A percentile compares a stretch with the other conserved stretches of the same genome.
Conservation (phyloP, 2,888 invertebrate species). For the Drosophila antonietae region DNA sequence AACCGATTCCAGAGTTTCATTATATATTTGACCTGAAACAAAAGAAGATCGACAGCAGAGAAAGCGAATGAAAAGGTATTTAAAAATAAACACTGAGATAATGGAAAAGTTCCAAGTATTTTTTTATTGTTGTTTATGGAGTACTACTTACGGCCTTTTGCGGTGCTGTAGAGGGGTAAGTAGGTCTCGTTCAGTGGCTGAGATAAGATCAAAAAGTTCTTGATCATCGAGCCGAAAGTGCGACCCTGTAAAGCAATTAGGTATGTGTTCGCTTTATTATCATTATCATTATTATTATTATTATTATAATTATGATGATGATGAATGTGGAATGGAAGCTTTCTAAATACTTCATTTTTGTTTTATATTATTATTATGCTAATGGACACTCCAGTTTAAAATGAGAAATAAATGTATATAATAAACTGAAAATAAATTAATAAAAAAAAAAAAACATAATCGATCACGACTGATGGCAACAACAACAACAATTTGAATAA, state of each 20-base stretch:
- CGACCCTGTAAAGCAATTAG: conserved; percentile 88
- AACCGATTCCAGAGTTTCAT: conserved; percentile 89
- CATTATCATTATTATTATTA: not conserved
- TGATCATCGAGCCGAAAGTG: conserved; percentile 90
- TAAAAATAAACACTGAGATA: not conserved
- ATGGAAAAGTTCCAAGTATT: not conserved
- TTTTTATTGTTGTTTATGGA: not conserved
- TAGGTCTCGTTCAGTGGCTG: conserved; percentile 88
- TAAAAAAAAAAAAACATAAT: conserved; percentile 44
- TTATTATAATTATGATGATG: not conserved
- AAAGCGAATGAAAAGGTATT: not conserved
- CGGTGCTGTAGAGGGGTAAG: conserved; percentile 89
- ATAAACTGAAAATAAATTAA: conserved; percentile 4
- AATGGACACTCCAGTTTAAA: conserved; percentile 9
- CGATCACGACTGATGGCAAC: conserved; percentile 71
- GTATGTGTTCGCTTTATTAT: not conserved
- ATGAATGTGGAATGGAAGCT: conserved; percentile 17
- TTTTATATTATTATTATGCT: conserved; percentile 3
- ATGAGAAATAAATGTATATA: conserved; percentile 7
- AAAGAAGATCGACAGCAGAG: conserved; percentile 4
- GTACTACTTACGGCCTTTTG: conserved; percentile 87
- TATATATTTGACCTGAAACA: conserved; percentile 87
- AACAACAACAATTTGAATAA: conserved; percentile 48
- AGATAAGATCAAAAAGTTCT: conserved; percentile 87
- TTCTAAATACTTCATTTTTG: conserved; percentile 24